Conservation (phyloP, 2,888 invertebrate species). For the Agapostemon virescens region DNA sequence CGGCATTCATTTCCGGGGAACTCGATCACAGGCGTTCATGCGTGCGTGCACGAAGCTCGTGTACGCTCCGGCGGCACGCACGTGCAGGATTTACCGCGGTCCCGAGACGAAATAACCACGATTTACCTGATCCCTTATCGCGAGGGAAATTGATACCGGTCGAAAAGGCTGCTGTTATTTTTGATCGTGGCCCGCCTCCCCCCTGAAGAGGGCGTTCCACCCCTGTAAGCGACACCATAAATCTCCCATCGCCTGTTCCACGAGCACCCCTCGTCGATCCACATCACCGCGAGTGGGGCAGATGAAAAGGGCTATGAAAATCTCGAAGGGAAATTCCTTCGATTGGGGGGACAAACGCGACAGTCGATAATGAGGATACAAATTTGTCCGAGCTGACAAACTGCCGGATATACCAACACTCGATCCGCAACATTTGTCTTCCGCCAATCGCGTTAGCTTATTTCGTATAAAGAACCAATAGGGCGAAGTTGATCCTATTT, state of each 20-base stretch:
- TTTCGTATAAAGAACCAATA: neutral
- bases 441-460: neutral
- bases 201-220: conserved; percentile 31
- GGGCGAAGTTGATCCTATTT: neutral
- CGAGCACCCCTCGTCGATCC: neutral
- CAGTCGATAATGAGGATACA: conserved; percentile 32
- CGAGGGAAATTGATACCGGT: conserved; percentile 57
- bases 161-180: conserved; percentile 54
- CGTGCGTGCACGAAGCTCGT: conserved; percentile 31
- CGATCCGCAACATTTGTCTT: neutral
- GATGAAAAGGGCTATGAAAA: conserved; percentile 14
- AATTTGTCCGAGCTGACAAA: conserved; percentile 38
- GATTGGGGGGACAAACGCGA: neutral
- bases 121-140: conserved; percentile 61
- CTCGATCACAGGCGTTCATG: conserved; percentile 36
- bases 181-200: conserved; percentile 25
- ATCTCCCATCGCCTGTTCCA: conserved; percentile 44
- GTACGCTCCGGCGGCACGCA: conserved; percentile 41
- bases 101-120: conserved; percentile 55
- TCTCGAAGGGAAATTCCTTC: conserved; percentile 5
- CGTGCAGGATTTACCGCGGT: conserved; percentile 31
- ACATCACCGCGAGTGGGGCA: conserved; percentile 9
- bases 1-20: conserved; percentile 50
- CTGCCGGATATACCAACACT: neutral
- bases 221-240: conserved; percentile 42